Conservation (phyloP, 1,140 invertebrate genomes). For the Conus betulinus region DNA sequence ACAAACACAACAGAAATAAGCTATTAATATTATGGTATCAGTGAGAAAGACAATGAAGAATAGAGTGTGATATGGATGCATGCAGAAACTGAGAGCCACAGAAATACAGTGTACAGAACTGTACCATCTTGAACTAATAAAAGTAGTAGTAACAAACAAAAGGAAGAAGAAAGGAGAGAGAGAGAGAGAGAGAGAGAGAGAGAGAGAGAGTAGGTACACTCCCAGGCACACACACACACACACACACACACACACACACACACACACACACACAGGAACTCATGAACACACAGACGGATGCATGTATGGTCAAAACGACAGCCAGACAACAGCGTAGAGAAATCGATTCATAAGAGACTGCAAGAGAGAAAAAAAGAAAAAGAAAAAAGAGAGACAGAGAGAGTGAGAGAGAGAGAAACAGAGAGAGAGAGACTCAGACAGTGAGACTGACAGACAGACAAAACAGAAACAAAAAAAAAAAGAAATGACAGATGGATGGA, state of each 20-base stretch:
- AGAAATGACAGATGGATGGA: not conserved
- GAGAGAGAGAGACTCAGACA: not conserved
- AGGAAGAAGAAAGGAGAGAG: not conserved
- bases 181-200: not conserved
- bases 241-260: too few species aligned
- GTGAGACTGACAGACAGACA: not conserved
- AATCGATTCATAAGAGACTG: not conserved
- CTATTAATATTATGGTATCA: too few species aligned
- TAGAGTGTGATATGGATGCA: too few species aligned
- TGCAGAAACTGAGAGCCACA: too few species aligned
- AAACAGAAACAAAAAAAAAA: not conserved
- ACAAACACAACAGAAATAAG: too few species aligned
- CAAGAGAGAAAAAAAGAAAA: not conserved
- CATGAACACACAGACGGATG: too few species aligned
- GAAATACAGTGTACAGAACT: too few species aligned
- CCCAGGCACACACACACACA: too few species aligned
- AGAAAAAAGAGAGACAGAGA: not conserved
- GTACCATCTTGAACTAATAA: not conserved
- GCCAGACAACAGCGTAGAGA: too few species aligned
- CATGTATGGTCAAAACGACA: too few species aligned
- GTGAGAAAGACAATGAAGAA: too few species aligned
- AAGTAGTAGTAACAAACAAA: not conserved
- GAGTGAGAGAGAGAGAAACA: not conserved
- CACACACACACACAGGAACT: too few species aligned
- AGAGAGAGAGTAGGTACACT: not conserved